Evolutionary conservation across 2,888 invertebrate species (phyloP).

Genomic region (Tachina grossa): DNA sequence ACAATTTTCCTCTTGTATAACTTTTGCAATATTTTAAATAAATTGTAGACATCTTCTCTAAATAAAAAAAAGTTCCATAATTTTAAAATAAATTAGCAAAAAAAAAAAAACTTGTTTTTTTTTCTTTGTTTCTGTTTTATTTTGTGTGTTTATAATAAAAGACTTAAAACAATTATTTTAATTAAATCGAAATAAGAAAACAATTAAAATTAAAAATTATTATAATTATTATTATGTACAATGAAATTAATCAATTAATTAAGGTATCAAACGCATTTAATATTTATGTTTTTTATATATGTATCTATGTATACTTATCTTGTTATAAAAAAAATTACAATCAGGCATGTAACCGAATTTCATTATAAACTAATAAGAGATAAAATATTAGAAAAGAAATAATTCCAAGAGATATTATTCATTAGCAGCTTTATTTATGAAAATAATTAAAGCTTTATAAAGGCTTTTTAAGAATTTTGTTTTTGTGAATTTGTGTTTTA

Average conservation of each 20-base stretch:
- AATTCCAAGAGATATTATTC: background rate
- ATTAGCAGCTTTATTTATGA: no score
- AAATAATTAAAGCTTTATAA: no score
- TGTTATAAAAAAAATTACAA: constrained; percentile 12
- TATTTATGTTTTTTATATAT: constrained; percentile 31
- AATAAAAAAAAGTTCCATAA: constrained; percentile 1
- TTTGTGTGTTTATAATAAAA: constrained; percentile 63
- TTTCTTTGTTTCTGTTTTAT: constrained; percentile 62
- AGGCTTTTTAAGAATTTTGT: no score
- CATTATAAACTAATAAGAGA: background rate
- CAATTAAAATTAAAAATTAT: constrained; percentile 48
- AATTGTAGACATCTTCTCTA: background rate
- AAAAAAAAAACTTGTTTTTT: constrained; percentile 57
- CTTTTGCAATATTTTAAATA: background rate
- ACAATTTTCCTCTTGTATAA: background rate
- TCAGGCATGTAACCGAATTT: constrained; percentile 36
- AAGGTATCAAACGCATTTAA: constrained; percentile 24
- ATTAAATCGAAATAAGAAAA: constrained; percentile 58
- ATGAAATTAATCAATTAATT: constrained; percentile 55
- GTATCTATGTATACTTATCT: background rate
- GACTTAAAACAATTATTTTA: constrained; percentile 60
- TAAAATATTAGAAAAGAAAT: background rate
- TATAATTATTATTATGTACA: constrained; percentile 55
- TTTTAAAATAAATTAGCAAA: constrained; percentile 70
- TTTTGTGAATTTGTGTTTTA: no score